Base-by-base conservation (phyloP, 2,113 vertebrate genomes). In the Thamnaconus septentrionalis region DNA sequence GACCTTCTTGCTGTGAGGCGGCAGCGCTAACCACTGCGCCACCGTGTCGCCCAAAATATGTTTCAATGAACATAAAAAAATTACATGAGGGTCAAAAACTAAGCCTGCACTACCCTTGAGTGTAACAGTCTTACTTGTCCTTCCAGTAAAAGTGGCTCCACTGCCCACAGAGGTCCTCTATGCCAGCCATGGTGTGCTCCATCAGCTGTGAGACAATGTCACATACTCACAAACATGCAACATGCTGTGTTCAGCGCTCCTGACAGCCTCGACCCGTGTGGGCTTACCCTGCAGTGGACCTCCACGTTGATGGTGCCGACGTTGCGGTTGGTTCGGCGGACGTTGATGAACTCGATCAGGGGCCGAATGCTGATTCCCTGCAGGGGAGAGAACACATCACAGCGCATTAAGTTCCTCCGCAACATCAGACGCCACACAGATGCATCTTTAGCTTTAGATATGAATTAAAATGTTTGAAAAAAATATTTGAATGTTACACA, bases 71-170 rank as follows among this genome's bases (percentile, higher is more conserved):
- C 18, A 31, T 31, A 31, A 31, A 31, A 31, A 31, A 31, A 2
- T 31, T 31, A 31, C 18, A 31, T 31, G 18, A 31, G 12, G 5
- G 0, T 46, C 45, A 46, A 46, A 46, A 31, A 31, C 18, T 8
- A 5, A 46, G 45, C 8, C 8, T 46, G 45, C 5, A 46, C 8
- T 46, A 46, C 45, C 5, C 5, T 46, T 6, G 8, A 46, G 6
- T 18, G 46, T 58, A 41, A 10, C 6, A 3, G 48, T 60, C 89
- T 93, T 94, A 98, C 97, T 96, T 98, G 89, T 99, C 96, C 92
- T 94, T 98, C 94, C 95, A 96, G 82, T 96, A 97, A 86, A 94
- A 95, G 88, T 96, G 97, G 79, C 95, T 94, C 96, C 96, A 99
- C 40, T 99, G 97, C 79, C 97, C 97, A 69, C 97, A 99, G 0